A percentile compares a stretch with the other conserved stretches of the same genome.
These are phyloP conservation scores for Carapus acus DNA, from an alignment of 2,797 vertebrate species.

Conservation along the genomic window DNA sequence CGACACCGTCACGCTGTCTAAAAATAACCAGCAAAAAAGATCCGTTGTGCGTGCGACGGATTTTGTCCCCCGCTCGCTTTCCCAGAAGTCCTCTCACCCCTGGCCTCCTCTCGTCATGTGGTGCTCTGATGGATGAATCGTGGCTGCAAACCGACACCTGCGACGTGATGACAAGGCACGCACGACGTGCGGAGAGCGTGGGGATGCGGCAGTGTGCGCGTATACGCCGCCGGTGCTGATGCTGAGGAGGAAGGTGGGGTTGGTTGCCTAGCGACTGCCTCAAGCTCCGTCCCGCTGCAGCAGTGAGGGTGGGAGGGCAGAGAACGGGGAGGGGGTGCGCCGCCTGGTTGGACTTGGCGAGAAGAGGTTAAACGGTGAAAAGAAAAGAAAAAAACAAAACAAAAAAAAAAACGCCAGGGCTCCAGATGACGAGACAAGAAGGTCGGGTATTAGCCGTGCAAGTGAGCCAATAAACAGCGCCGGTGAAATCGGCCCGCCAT, in stretches of 20 bases:
- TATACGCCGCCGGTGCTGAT: conserved; percentile 68
- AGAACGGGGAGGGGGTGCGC: too few relatives aligned
- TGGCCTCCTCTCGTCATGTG: conserved; percentile 13
- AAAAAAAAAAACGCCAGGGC: background rate
- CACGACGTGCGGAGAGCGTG: conserved; percentile 45
- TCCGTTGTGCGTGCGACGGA: background rate
- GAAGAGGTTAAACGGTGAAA: conserved; percentile 1
- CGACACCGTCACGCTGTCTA: conserved; percentile 14
- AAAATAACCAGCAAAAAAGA: background rate
- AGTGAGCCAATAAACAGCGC: too few relatives aligned
- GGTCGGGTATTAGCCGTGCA: too few relatives aligned
- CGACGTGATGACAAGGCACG: conserved; percentile 70
- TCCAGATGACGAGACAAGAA: conserved; percentile 6
- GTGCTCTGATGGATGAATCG: conserved; percentile 32
- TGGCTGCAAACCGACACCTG: conserved; percentile 62
- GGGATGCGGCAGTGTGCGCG: conserved; percentile 60
- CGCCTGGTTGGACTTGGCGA: background rate
- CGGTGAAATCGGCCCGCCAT: background rate
- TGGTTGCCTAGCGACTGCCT: conserved; percentile 65
- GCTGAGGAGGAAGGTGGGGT: conserved; percentile 65
- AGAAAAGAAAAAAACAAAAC: background rate
- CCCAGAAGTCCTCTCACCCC: too few relatives aligned
- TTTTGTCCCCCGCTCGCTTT: background rate
- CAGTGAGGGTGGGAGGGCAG: background rate
- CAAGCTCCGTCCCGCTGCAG: conserved; percentile 39